Evolutionary conservation across 1,140 invertebrate species (phyloP).

Genomic region (Trichonephila inaurata): DNA sequence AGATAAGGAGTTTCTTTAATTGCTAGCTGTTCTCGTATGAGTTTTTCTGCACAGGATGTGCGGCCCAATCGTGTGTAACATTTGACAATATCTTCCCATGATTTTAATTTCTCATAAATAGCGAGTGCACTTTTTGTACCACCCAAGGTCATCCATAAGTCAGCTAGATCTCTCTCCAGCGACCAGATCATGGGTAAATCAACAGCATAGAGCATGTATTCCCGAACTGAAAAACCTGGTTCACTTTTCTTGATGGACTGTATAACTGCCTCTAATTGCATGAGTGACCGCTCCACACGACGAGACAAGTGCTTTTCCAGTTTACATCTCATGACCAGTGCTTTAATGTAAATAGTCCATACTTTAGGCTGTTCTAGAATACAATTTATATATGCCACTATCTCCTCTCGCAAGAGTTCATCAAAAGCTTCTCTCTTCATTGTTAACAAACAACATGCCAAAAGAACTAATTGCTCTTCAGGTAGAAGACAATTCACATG

Average conservation of each 20-base stretch:
- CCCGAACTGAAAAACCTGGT: constrained; percentile 81
- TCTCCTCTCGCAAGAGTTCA: constrained; percentile 89
- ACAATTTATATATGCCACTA: constrained; percentile 85
- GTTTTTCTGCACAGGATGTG: constrained; percentile 87
- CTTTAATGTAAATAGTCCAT: constrained; percentile 84
- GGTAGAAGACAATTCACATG: constrained; percentile 84
- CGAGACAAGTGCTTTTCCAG: constrained; percentile 88
- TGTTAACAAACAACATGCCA: constrained; percentile 86
- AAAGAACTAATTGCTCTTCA: constrained; percentile 89
- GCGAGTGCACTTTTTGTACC: constrained; percentile 92
- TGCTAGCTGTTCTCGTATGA: constrained; percentile 86
- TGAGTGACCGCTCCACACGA: constrained; percentile 91
- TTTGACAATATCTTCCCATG: constrained; percentile 96
- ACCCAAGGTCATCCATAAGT: constrained; percentile 89
- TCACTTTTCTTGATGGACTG: constrained; percentile 82
- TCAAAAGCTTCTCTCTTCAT: constrained; percentile 88
- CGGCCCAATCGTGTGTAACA: constrained; percentile 87
- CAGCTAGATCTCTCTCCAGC: constrained; percentile 88
- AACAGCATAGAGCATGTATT: constrained; percentile 82
- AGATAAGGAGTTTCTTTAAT: constrained; percentile 90
- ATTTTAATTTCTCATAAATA: constrained; percentile 88
- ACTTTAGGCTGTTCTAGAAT: constrained; percentile 80
- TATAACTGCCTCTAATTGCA: constrained; percentile 90
- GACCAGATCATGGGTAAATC: constrained; percentile 87
- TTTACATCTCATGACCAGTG: constrained; percentile 87